phyloP scores from a whole-genome alignment of 2,797 vertebrate genomes.

The Halcyon leucocephala region DNA sequence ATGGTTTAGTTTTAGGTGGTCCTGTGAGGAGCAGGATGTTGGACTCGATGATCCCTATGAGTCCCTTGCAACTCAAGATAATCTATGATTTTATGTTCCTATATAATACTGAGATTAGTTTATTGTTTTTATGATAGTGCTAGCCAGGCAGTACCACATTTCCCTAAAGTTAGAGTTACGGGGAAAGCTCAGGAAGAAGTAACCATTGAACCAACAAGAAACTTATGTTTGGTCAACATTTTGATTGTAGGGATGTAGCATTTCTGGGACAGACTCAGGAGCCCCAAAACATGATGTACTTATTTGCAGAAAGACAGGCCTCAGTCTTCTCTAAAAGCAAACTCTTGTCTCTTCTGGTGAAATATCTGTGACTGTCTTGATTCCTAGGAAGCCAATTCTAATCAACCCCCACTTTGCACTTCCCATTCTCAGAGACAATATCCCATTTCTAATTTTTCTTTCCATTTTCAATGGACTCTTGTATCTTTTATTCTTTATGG shows the following conservation, averaged over 20 bases:
- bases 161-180: not conserved
- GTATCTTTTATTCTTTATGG: not conserved
- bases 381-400: not conserved
- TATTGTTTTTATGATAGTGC: not conserved
- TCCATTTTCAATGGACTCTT: not conserved
- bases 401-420: not conserved
- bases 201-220: not conserved
- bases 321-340: not conserved
- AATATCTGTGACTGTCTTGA: not conserved
- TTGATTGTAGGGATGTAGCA: not conserved
- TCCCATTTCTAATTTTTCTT: not conserved
- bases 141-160: not conserved
- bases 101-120: not conserved
- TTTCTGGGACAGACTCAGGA: not conserved
- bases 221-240: not conserved
- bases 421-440: not conserved
- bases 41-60: too few species aligned
- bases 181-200: not conserved
- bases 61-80: too few species aligned
- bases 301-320: not conserved
- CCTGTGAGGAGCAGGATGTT: too few species aligned
- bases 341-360: not conserved
- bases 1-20: too few species aligned
- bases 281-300: not conserved
- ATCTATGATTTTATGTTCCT: too few species aligned